Evolutionary conservation across 2,888 invertebrate genomes (phyloP), one percentile per base, ranked within the genome.

Genomic region (Subacronicta megacephala): DNA sequence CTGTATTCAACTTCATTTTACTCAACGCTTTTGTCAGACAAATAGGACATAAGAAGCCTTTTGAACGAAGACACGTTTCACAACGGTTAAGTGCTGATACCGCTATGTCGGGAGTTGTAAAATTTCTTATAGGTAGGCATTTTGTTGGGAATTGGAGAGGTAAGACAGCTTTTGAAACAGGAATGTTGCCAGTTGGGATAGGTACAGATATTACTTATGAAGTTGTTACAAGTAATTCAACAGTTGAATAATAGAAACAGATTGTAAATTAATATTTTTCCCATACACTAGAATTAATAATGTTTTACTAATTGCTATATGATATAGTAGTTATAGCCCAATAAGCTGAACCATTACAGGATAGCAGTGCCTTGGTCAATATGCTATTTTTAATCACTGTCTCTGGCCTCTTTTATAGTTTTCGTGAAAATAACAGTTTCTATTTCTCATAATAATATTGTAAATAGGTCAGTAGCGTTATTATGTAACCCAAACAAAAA

Each of bases 401-500:
- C 31, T 31, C 31, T 10, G 1, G 10, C 26, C 3, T 10, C 10
- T 26, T 26, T 10, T 10, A 26, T 26, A 10, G 26, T 3, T 26
- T 26, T 26, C 26, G 5, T 10, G 10, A 10, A 26, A 26, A 10
- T 26, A 10, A 2, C 10, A 10, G 26, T 3, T 7, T 23, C 7
- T 26, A 10, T 26, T 26, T 26, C 10, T 26, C 10, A 26, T 26
- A 26, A 26, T 3, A 26, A 1, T 2, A 31, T n/a, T n/a, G 0
- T 31, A 47, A 47, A 17, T 61, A 47, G 47, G 47, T 49, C 49
- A 51, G 23, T 44, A 35, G 33, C 60, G 36, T 29, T 16, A 7
- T 36, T 65, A 41, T 20, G 31, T 41, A 40, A 44, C 18, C 13
- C 50, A 31, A 50, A 59, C 40, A 50, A 41, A 45, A 59, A 36